Conservation (phyloP, 2,113 vertebrate species). For the Ardeotis arabs region DNA sequence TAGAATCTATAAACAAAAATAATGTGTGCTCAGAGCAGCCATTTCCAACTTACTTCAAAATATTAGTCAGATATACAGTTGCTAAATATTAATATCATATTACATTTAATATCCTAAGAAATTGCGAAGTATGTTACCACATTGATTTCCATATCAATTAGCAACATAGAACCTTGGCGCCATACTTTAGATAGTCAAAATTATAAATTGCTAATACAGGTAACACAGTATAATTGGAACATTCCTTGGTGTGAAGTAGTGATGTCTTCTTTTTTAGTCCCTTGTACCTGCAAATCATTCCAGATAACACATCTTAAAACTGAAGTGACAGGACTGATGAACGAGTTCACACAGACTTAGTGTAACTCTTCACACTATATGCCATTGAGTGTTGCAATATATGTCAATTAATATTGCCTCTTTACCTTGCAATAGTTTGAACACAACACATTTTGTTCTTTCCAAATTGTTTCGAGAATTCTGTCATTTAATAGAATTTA, state of each 20-base stretch:
- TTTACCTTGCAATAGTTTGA: conserved; percentile 75
- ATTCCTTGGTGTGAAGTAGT: conserved; percentile 71
- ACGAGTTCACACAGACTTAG: conserved; percentile 80
- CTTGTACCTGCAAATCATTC: conserved; percentile 78
- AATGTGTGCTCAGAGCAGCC: background rate
- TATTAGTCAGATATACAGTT: background rate
- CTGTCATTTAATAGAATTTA: conserved; percentile 25
- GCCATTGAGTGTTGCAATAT: conserved; percentile 77
- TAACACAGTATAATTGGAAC: conserved; percentile 70
- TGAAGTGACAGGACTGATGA: conserved; percentile 80
- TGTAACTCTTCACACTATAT: conserved; percentile 80
- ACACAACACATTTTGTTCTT: conserved; percentile 71
- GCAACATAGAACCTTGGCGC: conserved; percentile 18
- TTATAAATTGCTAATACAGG: conserved; percentile 73
- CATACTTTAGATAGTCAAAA: conserved; percentile 51
- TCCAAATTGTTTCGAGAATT: conserved; percentile 57
- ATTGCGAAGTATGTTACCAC: background rate
- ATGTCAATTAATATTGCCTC: conserved; percentile 81
- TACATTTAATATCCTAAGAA: conserved; percentile 31
- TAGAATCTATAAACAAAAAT: background rate
- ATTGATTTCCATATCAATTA: conserved; percentile 58
- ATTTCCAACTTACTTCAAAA: conserved; percentile 39
- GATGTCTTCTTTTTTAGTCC: conserved; percentile 73
- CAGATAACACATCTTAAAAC: conserved; percentile 79
- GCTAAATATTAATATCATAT: background rate